These are phyloP conservation scores for Solen grandis DNA, from an alignment of 1,140 invertebrate genomes.

Conservation along the genomic window DNA sequence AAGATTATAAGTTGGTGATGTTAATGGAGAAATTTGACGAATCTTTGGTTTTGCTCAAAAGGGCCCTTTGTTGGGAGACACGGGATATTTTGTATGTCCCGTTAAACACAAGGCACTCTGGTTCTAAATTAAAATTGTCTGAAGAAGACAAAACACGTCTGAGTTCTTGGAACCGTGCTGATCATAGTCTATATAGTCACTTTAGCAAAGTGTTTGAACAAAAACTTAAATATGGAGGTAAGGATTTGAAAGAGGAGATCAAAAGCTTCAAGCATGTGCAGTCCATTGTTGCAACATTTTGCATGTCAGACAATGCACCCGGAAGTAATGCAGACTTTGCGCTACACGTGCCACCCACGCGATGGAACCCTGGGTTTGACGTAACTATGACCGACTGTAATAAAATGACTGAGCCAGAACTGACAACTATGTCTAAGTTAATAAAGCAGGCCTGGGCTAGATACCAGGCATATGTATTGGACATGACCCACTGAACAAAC, in stretches of 20 bases:
- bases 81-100: constrained; percentile 75
- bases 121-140: constrained; percentile 56
- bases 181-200: constrained; percentile 69
- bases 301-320: background rate
- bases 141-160: constrained; percentile 50
- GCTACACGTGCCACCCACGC: constrained; percentile 47
- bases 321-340: background rate
- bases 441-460: constrained; percentile 49
- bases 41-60: constrained; percentile 71
- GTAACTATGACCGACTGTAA: constrained; percentile 60
- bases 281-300: constrained; percentile 57
- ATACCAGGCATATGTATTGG: background rate
- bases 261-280: constrained; percentile 61
- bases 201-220: constrained; percentile 59
- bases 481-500: no score
- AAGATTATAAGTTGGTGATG: constrained; percentile 71
- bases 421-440: constrained; percentile 57
- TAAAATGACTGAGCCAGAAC: constrained; percentile 63
- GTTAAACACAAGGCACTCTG: constrained; percentile 61
- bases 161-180: constrained; percentile 58
- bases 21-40: constrained; percentile 76
- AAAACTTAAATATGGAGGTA: constrained; percentile 52
- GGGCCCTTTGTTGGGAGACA: constrained; percentile 71
- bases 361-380: constrained; percentile 62
- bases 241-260: constrained; percentile 67